phyloP scores from a whole-genome alignment of 2,888 invertebrate genomes.

The Dromius quadrimaculatus region DNA sequence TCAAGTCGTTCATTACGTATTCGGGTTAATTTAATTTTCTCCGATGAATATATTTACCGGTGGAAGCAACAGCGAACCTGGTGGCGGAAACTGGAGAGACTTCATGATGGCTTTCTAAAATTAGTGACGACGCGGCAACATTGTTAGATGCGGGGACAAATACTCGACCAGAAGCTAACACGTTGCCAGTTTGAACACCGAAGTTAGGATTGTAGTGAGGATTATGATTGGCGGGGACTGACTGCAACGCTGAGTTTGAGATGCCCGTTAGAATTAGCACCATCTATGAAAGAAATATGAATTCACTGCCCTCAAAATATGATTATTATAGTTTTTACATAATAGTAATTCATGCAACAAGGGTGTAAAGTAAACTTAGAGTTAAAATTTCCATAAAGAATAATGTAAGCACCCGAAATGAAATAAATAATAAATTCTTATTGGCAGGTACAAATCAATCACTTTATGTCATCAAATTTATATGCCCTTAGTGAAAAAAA shows the following conservation, averaged over 20 bases:
- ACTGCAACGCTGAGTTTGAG: not conserved
- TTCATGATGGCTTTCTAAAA: conserved; percentile 47
- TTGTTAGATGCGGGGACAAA: conserved; percentile 28
- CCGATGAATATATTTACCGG: conserved; percentile 50
- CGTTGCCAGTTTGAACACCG: conserved; percentile 18
- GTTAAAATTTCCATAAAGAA: too few species aligned
- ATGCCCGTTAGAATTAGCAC: not conserved
- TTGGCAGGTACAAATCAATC: too few species aligned
- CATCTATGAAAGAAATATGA: too few species aligned
- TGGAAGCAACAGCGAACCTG: conserved; percentile 28
- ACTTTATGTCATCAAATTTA: too few species aligned
- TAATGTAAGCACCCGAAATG: too few species aligned
- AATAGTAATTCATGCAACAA: too few species aligned
- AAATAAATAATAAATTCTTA: too few species aligned
- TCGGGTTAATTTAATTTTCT: conserved; percentile 51
- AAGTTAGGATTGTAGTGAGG: conserved; percentile 5
- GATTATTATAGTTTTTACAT: too few species aligned
- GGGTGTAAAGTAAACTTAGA: too few species aligned
- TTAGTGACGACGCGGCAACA: conserved; percentile 34
- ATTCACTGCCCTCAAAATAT: too few species aligned
- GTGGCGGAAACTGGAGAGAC: conserved; percentile 13
- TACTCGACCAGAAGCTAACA: conserved; percentile 17
- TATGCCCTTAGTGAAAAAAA: too few species aligned
- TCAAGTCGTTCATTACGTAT: conserved; percentile 49
- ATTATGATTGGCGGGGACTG: not conserved